Base-by-base conservation (phyloP, 2,113 vertebrate species). In the Oplegnathus fasciatus region DNA sequence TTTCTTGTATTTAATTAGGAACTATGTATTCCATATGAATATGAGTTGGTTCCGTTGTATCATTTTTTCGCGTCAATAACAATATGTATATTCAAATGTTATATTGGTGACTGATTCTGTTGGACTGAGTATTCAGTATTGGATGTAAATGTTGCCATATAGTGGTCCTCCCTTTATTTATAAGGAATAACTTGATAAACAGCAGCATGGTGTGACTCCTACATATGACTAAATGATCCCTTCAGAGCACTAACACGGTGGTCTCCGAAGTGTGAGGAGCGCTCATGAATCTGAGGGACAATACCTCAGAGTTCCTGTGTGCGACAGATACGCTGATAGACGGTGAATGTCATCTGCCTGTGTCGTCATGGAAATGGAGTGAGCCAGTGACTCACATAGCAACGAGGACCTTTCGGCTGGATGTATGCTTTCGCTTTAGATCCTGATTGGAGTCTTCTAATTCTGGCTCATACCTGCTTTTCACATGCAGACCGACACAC, bases 321-420 rank as follows among this genome's bases (percentile, higher is more conserved):
- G 88, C 52, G 69, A 44, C 78, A 85, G 82, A 90, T 84, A 88
- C 61, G 70, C 82, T 64, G 76, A 86, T 86, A 55, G 76, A 83
- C 18, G 24, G 28, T 75, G 77, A 90, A 88, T 91, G 86, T 88
- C 87, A 84, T 88, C 80, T 72, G 17, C 79, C 46, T 52, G 57
- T 50, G 90, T 95, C 17, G 71, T 85, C 91, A 94, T 95, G 92
- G 91, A 93, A 89, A 94, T 84, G 55, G 50, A 79, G 80, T 58
- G 62, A 90, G 89, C 57, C 66, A 46, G 30, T 92, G 87, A 89
- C 83, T 93, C 89, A 79, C 93, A 88, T 93, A 92, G 91, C 90
- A 94, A 90, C 88, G 54, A 75, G 28, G 60, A 66, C 66, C 78
- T 69, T 89, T 82, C 40, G 24, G 62, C 58, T 89, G 75, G 37